Evolutionary conservation across 2,113 vertebrate genomes (phyloP), one percentile per base, ranked within the genome.

Genomic region (Phycodurus eques): DNA sequence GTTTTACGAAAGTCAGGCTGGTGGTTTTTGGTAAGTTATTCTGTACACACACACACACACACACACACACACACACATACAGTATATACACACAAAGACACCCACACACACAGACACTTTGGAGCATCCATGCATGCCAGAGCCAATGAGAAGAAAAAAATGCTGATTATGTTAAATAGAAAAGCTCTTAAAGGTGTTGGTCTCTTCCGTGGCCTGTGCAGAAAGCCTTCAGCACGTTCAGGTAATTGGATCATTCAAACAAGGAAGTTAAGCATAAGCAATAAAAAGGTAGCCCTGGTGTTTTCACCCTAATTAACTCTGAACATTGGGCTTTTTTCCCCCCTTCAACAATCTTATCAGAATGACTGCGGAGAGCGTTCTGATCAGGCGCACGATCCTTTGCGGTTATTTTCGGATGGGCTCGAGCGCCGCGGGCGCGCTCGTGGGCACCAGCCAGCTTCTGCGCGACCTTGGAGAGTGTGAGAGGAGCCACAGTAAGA

Each of bases 381-480:
- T 27, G 27, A 27, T 27, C 27, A 2, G 43, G 61, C 67, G 72
- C 66, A 47, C 11, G 15, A 75, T 63, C 85, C n/a, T 62, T 72
- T 51, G 11, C 44, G 42, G 71, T 68, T 88, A 86, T 90, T 88
- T 90, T 85, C 74, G 59, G 27, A 64, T 83, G 85, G 82, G 68
- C 54, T 74, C 66, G 66, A 77, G 31, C 14, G 9, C 66, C 33
- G 75, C 65, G 68, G 59, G 53, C 77, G 75, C 64, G 70, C 47
- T 71, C 14, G 62, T 72, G 72, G 78, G 80, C 60, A 61, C 31
- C 56, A 72, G 80, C 87, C 80, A 83, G 87, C 88, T 85, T 83
- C 83, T 87, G 85, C 77, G 82, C 90, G 87, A 91, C 90, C 88
- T 88, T 89, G 87, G 88, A 85, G 79, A 86, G 83, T 86, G 88